phyloP scores from a whole-genome alignment of 1,140 invertebrate genomes.

The Calliopsis andreniformis region DNA sequence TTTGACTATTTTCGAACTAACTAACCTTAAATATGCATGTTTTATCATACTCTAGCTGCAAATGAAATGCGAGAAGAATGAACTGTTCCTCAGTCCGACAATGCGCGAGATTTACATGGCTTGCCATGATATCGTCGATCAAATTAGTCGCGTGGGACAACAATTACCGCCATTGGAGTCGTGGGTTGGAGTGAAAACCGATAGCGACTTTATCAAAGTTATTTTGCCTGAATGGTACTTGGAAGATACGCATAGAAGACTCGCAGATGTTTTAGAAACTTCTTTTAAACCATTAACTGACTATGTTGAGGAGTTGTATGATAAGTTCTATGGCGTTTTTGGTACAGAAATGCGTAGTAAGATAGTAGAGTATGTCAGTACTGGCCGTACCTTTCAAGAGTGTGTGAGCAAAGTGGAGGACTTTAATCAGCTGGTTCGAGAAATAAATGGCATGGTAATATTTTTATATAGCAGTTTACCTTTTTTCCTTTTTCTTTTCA shows the following conservation, averaged over 20 bases:
- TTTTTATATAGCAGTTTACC: neutral
- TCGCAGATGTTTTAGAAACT: constrained; percentile 63
- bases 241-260: constrained; percentile 62
- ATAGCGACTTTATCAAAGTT: constrained; percentile 59
- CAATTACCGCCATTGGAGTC: constrained; percentile 79
- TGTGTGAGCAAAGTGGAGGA: constrained; percentile 66
- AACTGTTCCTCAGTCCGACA: constrained; percentile 74
- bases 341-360: constrained; percentile 34
- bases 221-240: constrained; percentile 75
- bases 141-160: constrained; percentile 76
- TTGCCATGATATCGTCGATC: constrained; percentile 75
- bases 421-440: constrained; percentile 67
- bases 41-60: too few species aligned
- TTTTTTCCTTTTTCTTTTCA: neutral
- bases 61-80: constrained; percentile 75
- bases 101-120: constrained; percentile 71
- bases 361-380: constrained; percentile 26
- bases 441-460: constrained; percentile 69
- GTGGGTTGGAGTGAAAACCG: constrained; percentile 55
- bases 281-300: constrained; percentile 69
- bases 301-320: constrained; percentile 53
- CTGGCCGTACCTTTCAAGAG: constrained; percentile 52
- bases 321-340: constrained; percentile 60
- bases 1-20: too few species aligned
- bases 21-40: too few species aligned